These are phyloP conservation scores for Andrena chrysosceles DNA, from an alignment of 2,888 invertebrate genomes.

Conservation along the genomic window DNA sequence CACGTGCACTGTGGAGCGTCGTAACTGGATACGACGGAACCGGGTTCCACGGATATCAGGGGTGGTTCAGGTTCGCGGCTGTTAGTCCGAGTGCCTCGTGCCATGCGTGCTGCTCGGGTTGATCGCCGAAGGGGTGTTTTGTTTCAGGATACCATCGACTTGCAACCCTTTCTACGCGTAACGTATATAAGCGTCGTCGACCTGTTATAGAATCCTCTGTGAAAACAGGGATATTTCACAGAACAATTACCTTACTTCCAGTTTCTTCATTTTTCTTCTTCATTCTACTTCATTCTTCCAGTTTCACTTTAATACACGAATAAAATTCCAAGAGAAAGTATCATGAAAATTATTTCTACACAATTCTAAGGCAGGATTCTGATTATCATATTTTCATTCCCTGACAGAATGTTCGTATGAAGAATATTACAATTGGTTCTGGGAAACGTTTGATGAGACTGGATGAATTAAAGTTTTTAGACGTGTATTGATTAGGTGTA, in stretches of 20 bases:
- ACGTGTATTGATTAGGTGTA: too few relatives aligned
- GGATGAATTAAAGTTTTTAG: too few relatives aligned
- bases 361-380: background rate
- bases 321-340: too few relatives aligned
- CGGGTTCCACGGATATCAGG: conserved; percentile 62
- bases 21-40: conserved; percentile 68
- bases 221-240: background rate
- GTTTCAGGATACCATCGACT: conserved; percentile 42
- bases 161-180: background rate
- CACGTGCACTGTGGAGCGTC: conserved; percentile 74
- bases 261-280: too few relatives aligned
- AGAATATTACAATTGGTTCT: background rate
- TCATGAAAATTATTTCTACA: background rate
- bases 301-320: too few relatives aligned
- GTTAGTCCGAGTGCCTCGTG: conserved; percentile 33
- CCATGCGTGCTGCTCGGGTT: conserved; percentile 46
- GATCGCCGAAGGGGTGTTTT: conserved; percentile 42
- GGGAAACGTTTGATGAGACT: background rate
- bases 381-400: background rate
- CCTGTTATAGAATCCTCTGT: background rate
- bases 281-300: too few relatives aligned
- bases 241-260: too few relatives aligned
- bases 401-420: background rate
- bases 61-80: conserved; percentile 60
- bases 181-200: background rate